A percentile compares a stretch with the other conserved stretches of the same genome.
These are phyloP conservation scores for Neogale vison DNA, from an alignment of 2,113 vertebrate species.

Conservation along the genomic window DNA sequence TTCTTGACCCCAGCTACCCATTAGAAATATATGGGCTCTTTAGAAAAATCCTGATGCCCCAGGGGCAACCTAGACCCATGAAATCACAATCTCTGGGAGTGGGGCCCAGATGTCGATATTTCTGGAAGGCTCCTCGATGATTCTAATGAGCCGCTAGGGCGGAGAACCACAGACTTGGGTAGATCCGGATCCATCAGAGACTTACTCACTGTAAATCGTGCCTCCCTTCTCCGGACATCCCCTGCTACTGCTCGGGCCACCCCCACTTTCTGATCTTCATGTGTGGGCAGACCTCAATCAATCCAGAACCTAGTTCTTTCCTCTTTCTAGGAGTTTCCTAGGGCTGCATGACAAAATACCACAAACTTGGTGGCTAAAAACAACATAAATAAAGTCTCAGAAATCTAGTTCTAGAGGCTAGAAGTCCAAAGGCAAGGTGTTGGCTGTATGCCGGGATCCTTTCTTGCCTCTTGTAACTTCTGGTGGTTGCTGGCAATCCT, in stretches of 20 bases:
- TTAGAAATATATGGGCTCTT: not conserved
- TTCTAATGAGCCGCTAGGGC: not conserved
- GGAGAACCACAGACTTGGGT: not conserved
- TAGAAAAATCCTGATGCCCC: not conserved
- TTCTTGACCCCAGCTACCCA: not conserved
- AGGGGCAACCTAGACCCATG: not conserved
- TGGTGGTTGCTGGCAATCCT: not conserved
- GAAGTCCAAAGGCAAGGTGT: not conserved
- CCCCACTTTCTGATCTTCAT: not conserved
- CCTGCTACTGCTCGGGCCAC: not conserved
- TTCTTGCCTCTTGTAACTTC: not conserved
- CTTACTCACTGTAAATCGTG: rapidly evolving
- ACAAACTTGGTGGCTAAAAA: not conserved
- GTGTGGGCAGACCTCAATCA: not conserved
- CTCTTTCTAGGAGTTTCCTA: not conserved
- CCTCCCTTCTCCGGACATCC: not conserved
- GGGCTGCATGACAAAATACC: not conserved
- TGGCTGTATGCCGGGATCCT: not conserved
- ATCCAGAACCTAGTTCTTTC: not conserved
- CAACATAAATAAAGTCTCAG: not conserved
- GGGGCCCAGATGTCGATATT: not conserved
- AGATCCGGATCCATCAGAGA: not conserved
- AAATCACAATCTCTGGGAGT: not conserved
- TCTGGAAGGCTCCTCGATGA: not conserved
- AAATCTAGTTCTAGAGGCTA: not conserved